Conservation (phyloP, 2,797 vertebrate species). For the Apodemus agrarius region DNA sequence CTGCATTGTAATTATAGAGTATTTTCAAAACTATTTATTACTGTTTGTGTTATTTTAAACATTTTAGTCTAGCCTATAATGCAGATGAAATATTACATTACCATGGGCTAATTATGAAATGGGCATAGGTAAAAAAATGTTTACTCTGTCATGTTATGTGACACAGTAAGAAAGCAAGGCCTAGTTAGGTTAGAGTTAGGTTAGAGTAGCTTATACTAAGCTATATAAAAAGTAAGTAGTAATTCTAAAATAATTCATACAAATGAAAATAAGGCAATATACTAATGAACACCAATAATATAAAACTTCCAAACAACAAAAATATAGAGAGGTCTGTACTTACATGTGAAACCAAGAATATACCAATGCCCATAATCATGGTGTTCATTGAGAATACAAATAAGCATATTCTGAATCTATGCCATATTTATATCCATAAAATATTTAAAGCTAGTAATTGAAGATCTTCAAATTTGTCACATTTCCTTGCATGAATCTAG, state of each 20-base stretch:
- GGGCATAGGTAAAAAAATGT: neutral
- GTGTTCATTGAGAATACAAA: neutral
- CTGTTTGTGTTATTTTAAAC: conserved; percentile 27
- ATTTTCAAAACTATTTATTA: neutral
- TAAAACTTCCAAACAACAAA: neutral
- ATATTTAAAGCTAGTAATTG: neutral
- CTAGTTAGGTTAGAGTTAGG: neutral
- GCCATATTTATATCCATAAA: conserved; percentile 1
- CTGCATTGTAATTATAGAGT: conserved; percentile 9
- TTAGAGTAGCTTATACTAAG: neutral
- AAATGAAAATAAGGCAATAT: conserved; percentile 7
- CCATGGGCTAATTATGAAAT: conserved; percentile 8
- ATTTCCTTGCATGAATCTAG: neutral
- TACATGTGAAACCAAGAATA: neutral
- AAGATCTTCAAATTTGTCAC: neutral
- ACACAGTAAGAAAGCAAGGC: neutral
- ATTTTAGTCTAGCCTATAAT: neutral
- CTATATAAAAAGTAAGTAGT: neutral
- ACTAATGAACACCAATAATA: neutral
- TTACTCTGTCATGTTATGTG: neutral
- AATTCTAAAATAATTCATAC: conserved; percentile 13
- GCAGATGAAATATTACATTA: neutral
- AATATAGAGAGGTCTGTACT: neutral
- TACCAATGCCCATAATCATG: neutral
- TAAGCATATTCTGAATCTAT: neutral